Evolutionary conservation across 2,888 invertebrate species (phyloP).

Genomic region (Autographa gamma): DNA sequence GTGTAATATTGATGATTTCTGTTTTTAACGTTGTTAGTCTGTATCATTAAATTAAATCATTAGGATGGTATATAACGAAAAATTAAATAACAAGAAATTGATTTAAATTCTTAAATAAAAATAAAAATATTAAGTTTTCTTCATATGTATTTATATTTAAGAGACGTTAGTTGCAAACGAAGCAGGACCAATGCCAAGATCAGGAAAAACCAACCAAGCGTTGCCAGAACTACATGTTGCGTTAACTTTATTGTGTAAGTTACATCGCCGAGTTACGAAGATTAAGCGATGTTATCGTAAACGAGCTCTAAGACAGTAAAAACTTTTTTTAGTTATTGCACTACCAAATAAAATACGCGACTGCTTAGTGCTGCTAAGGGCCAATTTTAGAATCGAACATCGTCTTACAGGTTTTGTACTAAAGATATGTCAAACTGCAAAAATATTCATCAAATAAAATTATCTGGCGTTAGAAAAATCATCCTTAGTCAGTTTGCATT

Average conservation of each 20-base stretch:
- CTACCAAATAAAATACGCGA: neutral
- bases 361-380: conserved; percentile 10
- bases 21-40: no score
- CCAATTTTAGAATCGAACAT: no score
- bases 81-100: no score
- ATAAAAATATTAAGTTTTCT: conserved; percentile 26
- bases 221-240: conserved; percentile 58
- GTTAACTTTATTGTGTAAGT: conserved; percentile 61
- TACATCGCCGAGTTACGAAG: conserved; percentile 53
- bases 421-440: no score
- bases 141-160: conserved; percentile 40
- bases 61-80: no score
- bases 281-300: conserved; percentile 51
- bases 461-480: no score
- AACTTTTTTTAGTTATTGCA: conserved; percentile 14
- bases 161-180: conserved; percentile 43
- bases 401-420: no score
- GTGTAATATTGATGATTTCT: no score
- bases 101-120: neutral
- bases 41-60: no score
- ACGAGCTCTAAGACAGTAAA: conserved; percentile 27
- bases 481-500: neutral
- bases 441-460: no score
- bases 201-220: conserved; percentile 64
- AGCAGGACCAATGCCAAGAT: conserved; percentile 66